Base-by-base conservation (phyloP, 1,140 invertebrate genomes). In the Neodiprion pinetum region DNA sequence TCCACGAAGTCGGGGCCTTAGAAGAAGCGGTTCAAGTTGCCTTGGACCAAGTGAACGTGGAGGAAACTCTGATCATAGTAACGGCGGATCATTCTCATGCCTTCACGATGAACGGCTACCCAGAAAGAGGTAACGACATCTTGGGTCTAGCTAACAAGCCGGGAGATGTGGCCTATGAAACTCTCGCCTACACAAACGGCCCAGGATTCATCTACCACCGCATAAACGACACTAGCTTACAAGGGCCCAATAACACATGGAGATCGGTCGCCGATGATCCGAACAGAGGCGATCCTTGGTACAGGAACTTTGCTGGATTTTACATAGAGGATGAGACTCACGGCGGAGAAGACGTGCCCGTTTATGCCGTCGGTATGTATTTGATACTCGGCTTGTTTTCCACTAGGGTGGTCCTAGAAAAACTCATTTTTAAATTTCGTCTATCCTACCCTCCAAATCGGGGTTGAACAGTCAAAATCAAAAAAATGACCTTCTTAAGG, bases 321-420 rank as follows among this genome's bases (percentile, higher is more conserved):
- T 86, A 88, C 50, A 72, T 90, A 48, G 82, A 87, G 9, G 87
- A 86, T 11, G 90, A 91, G 71, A 96, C 95, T 0, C 96, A 97
- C 81, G 95, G 95, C 0, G 96, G 95, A 9, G 96, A 97, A 87
- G 96, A 97, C 85, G 96, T 98, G 1, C 93, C 95, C 0, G 93
- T 96, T 17, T 96, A 95, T 81, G 95, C 96, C 14, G 90, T 92
- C 75, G 95, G 96, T 79, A 87, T 86, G 12, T 88, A 88, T 14
- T 17, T 89, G 90, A 78, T 90, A 90, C 75, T 89, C 90, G 3
- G 81, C 82, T 14, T 81, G 89, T 11, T 90, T 82, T 74, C 17
- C 17, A 21, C 0, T 21, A 21, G 87, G 71, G 48, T 17, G 21
- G 11, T 12, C 67, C 40, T 17, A 2, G 11, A 11, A 12, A n/a